Conservation (phyloP, 2,797 vertebrate species). For the Iguana delicatissima region DNA sequence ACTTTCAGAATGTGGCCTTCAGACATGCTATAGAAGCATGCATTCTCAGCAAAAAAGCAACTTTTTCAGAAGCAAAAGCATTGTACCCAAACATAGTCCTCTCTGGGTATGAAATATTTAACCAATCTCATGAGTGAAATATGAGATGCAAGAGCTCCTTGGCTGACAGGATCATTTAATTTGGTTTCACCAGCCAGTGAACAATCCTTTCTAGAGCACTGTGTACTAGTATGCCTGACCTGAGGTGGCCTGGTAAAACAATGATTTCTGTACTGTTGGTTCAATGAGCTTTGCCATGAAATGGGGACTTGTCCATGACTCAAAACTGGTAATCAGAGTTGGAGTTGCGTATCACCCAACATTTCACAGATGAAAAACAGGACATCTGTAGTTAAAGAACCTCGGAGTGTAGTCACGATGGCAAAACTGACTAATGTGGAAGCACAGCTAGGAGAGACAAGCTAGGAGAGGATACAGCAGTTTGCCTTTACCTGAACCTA, state of each 20-base stretch:
- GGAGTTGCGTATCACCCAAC: too few relatives aligned
- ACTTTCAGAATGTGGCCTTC: neutral
- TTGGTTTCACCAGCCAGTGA: neutral
- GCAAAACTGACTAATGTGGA: too few relatives aligned
- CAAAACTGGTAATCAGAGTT: neutral
- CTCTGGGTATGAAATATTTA: constrained; percentile 12
- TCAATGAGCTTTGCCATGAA: neutral
- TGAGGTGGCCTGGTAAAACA: neutral
- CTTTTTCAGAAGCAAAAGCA: neutral
- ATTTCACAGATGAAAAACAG: too few relatives aligned
- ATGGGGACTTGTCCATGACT: neutral
- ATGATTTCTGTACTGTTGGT: neutral
- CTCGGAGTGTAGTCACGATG: too few relatives aligned
- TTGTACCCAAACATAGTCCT: neutral
- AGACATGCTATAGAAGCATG: too few relatives aligned
- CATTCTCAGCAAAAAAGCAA: neutral
- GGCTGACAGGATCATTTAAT: neutral
- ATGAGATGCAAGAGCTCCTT: neutral
- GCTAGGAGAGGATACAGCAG: too few relatives aligned
- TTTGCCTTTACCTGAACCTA: too few relatives aligned
- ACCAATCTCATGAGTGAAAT: constrained; percentile 1
- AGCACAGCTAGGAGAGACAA: too few relatives aligned
- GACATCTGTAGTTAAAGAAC: too few relatives aligned
- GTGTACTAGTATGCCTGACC: neutral
- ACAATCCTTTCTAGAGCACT: neutral